phyloP scores from a whole-genome alignment of 2,113 vertebrate species.

The Rhinolophus sinicus region DNA sequence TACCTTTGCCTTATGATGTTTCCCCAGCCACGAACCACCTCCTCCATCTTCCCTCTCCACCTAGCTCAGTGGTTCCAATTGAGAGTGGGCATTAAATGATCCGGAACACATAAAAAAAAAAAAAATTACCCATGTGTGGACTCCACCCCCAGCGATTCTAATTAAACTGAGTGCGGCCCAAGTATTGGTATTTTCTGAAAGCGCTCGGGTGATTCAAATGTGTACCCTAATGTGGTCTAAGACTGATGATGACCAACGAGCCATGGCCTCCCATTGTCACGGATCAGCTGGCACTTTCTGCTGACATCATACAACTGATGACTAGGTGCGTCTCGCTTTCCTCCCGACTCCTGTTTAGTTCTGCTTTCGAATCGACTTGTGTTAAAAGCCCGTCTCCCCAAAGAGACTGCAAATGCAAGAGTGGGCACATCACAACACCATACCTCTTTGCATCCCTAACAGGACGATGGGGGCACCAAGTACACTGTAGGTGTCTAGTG shows the following conservation, averaged over 20 bases:
- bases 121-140: no score
- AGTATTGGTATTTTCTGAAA: not conserved
- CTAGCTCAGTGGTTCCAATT: not conserved
- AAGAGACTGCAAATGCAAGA: constrained; percentile 1
- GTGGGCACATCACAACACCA: constrained; percentile 7
- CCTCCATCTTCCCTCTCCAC: not conserved
- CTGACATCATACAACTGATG: fast-evolving
- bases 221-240: not conserved
- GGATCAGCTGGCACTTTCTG: not conserved
- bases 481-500: not conserved
- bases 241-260: not conserved
- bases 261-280: fast-evolving
- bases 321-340: constrained; percentile 24
- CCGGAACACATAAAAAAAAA: not conserved
- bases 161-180: not conserved
- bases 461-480: not conserved
- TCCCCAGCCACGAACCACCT: not conserved
- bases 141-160: not conserved
- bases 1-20: not conserved
- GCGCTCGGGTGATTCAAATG: not conserved
- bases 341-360: constrained; percentile 20
- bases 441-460: not conserved
- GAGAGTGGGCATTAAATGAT: not conserved
- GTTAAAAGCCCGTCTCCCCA: constrained; percentile 43
- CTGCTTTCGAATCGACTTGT: not conserved